Percentiles rank a stretch among this genome's conserved stretches.
Conservation (phyloP, 2,113 vertebrate species). For the Antigone vipio region DNA sequence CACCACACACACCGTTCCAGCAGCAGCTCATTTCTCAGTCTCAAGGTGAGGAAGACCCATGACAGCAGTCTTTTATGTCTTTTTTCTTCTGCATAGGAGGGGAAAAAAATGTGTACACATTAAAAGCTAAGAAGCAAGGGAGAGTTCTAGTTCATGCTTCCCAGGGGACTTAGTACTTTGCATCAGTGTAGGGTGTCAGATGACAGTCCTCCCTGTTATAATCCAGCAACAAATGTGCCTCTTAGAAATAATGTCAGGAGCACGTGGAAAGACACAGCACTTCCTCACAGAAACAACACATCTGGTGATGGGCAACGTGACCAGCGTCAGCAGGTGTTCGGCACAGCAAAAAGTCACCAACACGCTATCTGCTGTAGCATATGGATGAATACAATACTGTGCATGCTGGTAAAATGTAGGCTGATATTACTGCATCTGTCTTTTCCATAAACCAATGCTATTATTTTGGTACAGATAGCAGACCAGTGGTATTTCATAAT, state of each 20-base stretch:
- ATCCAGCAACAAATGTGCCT: slow-evolving; percentile 31
- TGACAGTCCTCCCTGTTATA: background rate
- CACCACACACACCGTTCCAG: rapidly evolving
- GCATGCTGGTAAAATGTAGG: background rate
- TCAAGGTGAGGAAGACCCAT: background rate
- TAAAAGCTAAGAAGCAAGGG: background rate
- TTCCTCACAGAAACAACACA: background rate
- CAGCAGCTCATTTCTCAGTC: background rate
- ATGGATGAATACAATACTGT: background rate
- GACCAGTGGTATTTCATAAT: slow-evolving; percentile 8
- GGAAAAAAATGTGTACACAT: background rate
- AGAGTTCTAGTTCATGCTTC: background rate
- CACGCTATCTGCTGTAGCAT: background rate
- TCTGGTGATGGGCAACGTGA: slow-evolving; percentile 1
- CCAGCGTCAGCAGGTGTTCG: background rate
- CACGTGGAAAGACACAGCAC: background rate
- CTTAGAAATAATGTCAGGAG: background rate
- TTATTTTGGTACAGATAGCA: background rate
- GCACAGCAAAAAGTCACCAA: background rate
- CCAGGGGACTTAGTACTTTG: background rate
- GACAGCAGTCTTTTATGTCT: background rate
- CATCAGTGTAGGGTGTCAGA: background rate
- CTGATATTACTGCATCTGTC: slow-evolving; percentile 29
- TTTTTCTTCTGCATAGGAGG: background rate
- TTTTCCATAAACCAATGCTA: background rate